Conservation (phyloP, 2,113 vertebrate species). For the Scophthalmus maximus region DNA sequence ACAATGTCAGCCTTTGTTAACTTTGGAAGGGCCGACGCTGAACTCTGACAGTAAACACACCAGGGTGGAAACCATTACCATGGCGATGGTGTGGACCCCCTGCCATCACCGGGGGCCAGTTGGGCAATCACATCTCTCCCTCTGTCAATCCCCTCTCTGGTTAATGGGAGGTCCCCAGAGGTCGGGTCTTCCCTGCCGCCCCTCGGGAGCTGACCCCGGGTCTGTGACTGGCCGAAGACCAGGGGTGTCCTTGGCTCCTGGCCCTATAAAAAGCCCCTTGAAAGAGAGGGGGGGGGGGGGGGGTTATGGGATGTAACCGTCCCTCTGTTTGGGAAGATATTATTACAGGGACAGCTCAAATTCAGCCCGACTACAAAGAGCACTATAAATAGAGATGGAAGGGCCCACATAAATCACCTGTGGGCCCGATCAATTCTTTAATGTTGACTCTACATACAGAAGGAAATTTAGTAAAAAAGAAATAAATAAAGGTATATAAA, state of each 20-base stretch:
- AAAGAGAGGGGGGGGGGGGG: constrained; percentile 44
- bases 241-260: constrained; percentile 65
- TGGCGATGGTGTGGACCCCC: constrained; percentile 67
- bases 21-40: constrained; percentile 41
- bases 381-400: constrained; percentile 58
- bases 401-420: constrained; percentile 56
- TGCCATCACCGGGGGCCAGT: constrained; percentile 65
- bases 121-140: constrained; percentile 66
- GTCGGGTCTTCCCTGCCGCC: constrained; percentile 46
- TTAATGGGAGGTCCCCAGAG: constrained; percentile 65
- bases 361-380: constrained; percentile 67
- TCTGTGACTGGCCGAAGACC: constrained; percentile 48
- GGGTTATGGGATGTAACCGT: constrained; percentile 70
- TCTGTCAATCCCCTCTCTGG: constrained; percentile 58
- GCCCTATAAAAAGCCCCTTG: constrained; percentile 72
- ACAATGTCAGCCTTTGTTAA: constrained; percentile 74
- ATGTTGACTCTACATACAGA: constrained; percentile 7
- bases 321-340: constrained; percentile 69
- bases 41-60: constrained; percentile 80
- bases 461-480: no score
- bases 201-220: constrained; percentile 68
- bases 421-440: constrained; percentile 27
- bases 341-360: constrained; percentile 75
- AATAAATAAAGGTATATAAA: constrained; percentile 38
- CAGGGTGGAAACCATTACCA: constrained; percentile 70